Evolutionary conservation across 1,140 invertebrate genomes (phyloP).

Genomic region (Drosophila sucinea): DNA sequence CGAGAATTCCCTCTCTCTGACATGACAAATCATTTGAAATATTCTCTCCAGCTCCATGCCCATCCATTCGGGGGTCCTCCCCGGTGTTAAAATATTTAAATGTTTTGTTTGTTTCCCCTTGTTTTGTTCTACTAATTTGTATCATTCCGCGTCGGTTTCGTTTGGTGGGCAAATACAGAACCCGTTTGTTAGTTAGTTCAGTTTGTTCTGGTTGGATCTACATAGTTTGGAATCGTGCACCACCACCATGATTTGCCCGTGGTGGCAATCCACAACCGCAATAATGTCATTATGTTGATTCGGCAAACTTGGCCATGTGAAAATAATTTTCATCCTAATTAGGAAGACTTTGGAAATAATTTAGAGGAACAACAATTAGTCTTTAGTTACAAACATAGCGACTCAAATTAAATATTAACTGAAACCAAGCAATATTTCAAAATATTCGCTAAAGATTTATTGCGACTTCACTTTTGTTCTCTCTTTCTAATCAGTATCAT

Average conservation of each 20-base stretch:
- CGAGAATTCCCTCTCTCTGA: constrained; percentile 30
- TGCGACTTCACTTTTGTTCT: background rate
- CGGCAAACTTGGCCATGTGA: background rate
- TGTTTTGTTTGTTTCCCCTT: constrained; percentile 37
- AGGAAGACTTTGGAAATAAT: background rate
- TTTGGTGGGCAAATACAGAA: constrained; percentile 18
- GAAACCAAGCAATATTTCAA: too few species aligned
- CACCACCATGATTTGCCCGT: background rate
- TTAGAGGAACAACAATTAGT: background rate
- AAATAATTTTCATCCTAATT: constrained; percentile 1
- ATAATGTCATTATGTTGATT: constrained; percentile 51
- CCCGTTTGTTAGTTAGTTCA: constrained; percentile 22
- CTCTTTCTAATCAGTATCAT: background rate
- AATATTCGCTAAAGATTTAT: too few species aligned
- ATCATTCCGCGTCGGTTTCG: constrained; percentile 28
- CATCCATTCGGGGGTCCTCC: background rate
- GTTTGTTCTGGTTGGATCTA: constrained; percentile 6
- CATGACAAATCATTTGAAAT: constrained; percentile 77
- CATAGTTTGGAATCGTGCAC: constrained; percentile 6
- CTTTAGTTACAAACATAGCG: too few species aligned
- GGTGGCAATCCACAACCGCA: constrained; percentile 28
- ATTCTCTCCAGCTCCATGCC: constrained; percentile 30
- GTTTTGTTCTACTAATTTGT: constrained; percentile 60
- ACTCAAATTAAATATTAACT: too few species aligned
- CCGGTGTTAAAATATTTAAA: constrained; percentile 58